Conservation (phyloP, 2,113 vertebrate genomes). For the Tragulus kanchil region DNA sequence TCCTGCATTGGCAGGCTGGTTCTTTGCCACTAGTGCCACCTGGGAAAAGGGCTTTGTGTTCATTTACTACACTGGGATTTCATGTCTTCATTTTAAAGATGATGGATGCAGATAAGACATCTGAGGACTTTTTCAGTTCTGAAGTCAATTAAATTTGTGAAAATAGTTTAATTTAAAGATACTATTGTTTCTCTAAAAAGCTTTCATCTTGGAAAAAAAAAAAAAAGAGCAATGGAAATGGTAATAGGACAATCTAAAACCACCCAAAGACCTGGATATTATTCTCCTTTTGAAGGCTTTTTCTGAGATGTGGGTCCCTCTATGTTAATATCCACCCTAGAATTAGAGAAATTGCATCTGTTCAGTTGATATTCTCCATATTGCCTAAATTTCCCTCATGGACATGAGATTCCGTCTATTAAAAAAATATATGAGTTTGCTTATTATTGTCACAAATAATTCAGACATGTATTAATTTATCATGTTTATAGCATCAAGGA, state of each 20-base stretch:
- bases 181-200: not conserved
- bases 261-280: not conserved
- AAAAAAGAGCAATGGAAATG: not conserved
- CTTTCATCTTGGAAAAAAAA: not conserved
- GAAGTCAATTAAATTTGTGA: not conserved
- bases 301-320: not conserved
- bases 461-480: not conserved
- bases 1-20: no score
- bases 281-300: not conserved
- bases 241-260: not conserved
- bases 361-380: not conserved
- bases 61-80: not conserved
- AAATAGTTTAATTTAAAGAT: not conserved
- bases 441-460: not conserved
- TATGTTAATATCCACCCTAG: fast-evolving
- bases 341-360: not conserved
- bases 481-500: fast-evolving
- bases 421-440: not conserved
- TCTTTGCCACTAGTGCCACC: no score
- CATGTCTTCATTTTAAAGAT: not conserved
- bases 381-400: not conserved
- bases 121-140: not conserved
- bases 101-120: not conserved
- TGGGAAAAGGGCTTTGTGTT: no score
- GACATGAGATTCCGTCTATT: not conserved